Percentiles rank a stretch among this genome's conserved stretches.
These are phyloP conservation scores for Clarias fuscus DNA, from an alignment of 2,797 vertebrate genomes.

Conservation along the genomic window DNA sequence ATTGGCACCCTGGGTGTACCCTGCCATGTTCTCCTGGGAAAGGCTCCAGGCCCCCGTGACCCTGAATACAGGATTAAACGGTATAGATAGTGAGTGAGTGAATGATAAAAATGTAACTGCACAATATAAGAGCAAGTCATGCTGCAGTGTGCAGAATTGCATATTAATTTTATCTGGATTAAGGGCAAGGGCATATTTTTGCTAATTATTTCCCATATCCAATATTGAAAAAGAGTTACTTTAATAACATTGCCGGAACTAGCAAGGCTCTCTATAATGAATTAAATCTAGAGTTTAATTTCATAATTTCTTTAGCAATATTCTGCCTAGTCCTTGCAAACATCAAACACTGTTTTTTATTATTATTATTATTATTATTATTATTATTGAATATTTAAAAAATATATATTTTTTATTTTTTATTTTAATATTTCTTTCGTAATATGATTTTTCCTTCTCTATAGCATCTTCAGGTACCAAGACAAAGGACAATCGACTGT, in stretches of 20 bases:
- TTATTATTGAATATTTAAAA: too few species aligned
- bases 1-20: too few species aligned
- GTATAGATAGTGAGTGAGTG: too few species aligned
- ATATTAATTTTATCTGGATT: not conserved
- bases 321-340: not conserved
- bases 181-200: not conserved
- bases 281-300: not conserved
- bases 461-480: conserved; percentile 65
- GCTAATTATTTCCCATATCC: not conserved
- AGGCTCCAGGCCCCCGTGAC: too few species aligned
- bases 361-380: too few species aligned
- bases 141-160: not conserved
- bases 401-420: too few species aligned
- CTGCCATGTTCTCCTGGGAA: too few species aligned
- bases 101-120: not conserved
- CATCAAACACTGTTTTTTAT: too few species aligned
- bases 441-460: conserved; percentile 25
- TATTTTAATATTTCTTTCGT: not conserved
- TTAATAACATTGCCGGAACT: not conserved
- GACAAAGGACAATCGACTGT: conserved; percentile 55
- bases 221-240: not conserved
- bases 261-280: not conserved
- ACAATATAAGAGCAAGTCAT: not conserved
- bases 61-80: too few species aligned
- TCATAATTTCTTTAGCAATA: not conserved